A percentile compares a stretch with the other conserved stretches of the same genome.
Evolutionary conservation across 2,888 invertebrate species (phyloP).

Genomic region (Himalopsyche anomala): DNA sequence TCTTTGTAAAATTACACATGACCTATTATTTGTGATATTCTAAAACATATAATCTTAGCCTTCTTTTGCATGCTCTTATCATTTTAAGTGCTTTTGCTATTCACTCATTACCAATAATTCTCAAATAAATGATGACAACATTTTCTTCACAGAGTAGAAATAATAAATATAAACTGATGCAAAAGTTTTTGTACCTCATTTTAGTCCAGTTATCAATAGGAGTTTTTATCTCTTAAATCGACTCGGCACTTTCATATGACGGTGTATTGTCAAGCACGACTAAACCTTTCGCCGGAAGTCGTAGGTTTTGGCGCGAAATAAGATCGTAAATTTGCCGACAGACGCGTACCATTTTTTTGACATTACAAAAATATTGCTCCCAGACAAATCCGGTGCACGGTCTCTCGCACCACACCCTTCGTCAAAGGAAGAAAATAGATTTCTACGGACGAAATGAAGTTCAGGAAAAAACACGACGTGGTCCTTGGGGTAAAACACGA

Average conservation of each 20-base stretch:
- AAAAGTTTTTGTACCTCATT: too few species aligned
- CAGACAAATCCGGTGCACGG: constrained; percentile 26
- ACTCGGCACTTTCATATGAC: constrained; percentile 1
- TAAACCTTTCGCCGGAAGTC: background rate
- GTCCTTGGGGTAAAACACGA: background rate
- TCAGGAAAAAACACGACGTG: background rate
- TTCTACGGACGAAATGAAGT: constrained; percentile 18
- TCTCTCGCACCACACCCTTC: background rate
- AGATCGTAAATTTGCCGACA: constrained; percentile 15
- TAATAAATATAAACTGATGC: too few species aligned
- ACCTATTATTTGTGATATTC: too few species aligned
- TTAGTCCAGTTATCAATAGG: too few species aligned
- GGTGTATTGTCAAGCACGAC: background rate
- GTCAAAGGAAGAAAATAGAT: background rate
- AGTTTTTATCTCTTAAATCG: too few species aligned
- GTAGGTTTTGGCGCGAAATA: constrained; percentile 24
- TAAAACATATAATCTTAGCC: too few species aligned
- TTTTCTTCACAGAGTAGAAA: too few species aligned
- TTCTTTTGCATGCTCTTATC: too few species aligned
- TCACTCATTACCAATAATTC: too few species aligned
- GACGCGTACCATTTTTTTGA: constrained; percentile 24
- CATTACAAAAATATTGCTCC: constrained; percentile 31
- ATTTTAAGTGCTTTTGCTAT: too few species aligned
- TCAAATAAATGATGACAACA: too few species aligned
- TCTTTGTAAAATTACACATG: too few species aligned